Percentiles rank a stretch among this genome's conserved stretches.
Evolutionary conservation across 2,797 vertebrate genomes (phyloP).

Genomic region (Diglossa cyanea): DNA sequence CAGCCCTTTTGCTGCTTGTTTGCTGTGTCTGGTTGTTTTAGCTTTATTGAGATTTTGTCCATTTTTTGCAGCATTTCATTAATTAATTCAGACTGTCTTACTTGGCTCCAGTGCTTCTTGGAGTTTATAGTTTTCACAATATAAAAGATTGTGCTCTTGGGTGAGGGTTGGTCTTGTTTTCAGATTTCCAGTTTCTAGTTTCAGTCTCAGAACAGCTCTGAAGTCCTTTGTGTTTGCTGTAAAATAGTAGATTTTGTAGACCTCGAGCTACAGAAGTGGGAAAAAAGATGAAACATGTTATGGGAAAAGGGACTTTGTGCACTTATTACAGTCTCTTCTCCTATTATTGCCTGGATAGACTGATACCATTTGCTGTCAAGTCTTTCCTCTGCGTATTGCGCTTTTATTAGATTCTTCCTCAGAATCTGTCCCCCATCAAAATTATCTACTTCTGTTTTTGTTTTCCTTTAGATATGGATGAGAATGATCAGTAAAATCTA

Average conservation of each 20-base stretch:
- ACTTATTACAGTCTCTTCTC: not conserved
- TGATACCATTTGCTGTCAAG: not conserved
- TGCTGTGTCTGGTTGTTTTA: not conserved
- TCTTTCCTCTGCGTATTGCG: slow-evolving; percentile 1
- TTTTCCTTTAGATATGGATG: not conserved
- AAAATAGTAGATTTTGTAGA: slow-evolving; percentile 11
- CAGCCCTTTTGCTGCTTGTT: not conserved
- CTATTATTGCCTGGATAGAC: not conserved
- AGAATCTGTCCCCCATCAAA: not conserved
- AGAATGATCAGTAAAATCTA: not conserved
- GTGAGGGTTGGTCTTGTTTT: not conserved
- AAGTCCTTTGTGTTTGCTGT: slow-evolving; percentile 3
- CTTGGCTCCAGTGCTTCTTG: not conserved
- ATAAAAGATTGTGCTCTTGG: not conserved
- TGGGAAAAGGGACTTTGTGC: not conserved
- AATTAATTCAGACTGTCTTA: not conserved
- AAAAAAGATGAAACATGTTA: not conserved
- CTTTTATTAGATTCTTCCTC: slow-evolving; percentile 16
- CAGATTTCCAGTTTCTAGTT: not conserved
- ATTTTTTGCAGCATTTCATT: not conserved
- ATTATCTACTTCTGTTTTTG: not conserved
- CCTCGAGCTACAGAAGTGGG: not conserved
- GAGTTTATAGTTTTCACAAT: not conserved
- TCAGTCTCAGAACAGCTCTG: slow-evolving; percentile 17
- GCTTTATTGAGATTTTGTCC: not conserved